These are phyloP conservation scores for Mareca penelope DNA, from an alignment of 2,797 vertebrate genomes.

Conservation along the genomic window DNA sequence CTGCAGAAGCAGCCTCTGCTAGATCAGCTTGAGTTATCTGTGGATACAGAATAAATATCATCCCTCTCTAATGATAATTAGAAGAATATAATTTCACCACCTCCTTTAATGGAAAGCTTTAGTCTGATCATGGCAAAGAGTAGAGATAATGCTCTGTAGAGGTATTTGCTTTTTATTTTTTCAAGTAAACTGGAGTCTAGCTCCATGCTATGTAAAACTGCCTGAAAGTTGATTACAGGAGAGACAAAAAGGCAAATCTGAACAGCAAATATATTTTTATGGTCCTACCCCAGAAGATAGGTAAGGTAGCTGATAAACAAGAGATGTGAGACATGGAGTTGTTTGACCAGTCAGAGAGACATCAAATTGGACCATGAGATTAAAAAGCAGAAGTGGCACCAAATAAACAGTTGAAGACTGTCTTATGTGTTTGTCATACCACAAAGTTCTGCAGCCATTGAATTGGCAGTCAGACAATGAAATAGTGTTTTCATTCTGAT, in stretches of 20 bases:
- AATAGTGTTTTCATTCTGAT: not conserved
- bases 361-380: not conserved
- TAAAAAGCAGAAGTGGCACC: not conserved
- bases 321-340: not conserved
- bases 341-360: not conserved
- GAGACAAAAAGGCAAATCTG: not conserved
- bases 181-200: not conserved
- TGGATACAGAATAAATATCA: not conserved
- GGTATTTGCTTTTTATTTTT: not conserved
- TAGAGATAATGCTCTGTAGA: not conserved
- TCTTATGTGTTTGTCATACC: rapidly evolving
- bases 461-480: not conserved
- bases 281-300: not conserved
- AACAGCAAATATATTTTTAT: not conserved
- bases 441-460: not conserved
- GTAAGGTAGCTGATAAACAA: not conserved
- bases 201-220: not conserved
- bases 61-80: not conserved
- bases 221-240: not conserved
- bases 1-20: too few relatives aligned
- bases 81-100: not conserved
- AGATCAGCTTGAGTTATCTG: not conserved
- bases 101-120: not conserved
- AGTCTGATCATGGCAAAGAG: rapidly evolving
- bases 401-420: not conserved